A percentile compares a stretch with the other conserved stretches of the same genome.
phyloP scores from a whole-genome alignment of 2,797 vertebrate genomes.

The Poliocrania exsul region DNA sequence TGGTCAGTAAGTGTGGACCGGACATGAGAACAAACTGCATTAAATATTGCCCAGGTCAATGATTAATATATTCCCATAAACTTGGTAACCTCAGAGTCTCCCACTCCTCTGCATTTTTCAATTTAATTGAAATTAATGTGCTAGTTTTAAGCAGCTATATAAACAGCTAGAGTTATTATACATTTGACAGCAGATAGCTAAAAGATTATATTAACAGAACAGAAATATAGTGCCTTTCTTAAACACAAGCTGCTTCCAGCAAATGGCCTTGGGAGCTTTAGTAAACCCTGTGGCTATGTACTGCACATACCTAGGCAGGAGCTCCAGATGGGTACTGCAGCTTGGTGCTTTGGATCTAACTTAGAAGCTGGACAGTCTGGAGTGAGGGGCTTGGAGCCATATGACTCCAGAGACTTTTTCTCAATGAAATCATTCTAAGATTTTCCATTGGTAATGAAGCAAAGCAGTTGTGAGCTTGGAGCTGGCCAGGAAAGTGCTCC shows the following conservation, averaged over 20 bases:
- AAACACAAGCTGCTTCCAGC: background rate
- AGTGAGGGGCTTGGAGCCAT: background rate
- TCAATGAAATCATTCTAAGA: background rate
- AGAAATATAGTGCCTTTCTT: background rate
- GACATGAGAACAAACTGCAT: background rate
- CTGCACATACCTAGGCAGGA: background rate
- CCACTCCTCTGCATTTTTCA: background rate
- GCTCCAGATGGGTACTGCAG: background rate
- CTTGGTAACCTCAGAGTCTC: background rate
- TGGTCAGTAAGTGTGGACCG: background rate
- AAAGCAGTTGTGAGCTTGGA: background rate
- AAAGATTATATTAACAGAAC: background rate
- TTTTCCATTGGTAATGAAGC: background rate
- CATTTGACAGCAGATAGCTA: slow-evolving; percentile 16
- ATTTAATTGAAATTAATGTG: slow-evolving; percentile 53
- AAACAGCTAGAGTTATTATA: background rate
- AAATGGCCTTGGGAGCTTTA: background rate
- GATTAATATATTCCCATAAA: slow-evolving; percentile 42
- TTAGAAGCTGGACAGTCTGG: background rate
- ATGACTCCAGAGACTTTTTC: background rate
- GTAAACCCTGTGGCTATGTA: fast-evolving
- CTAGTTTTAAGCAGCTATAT: slow-evolving; percentile 13
- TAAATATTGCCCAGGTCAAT: slow-evolving; percentile 2
- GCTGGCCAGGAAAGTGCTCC: background rate
- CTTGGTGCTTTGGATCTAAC: background rate